phyloP scores from a whole-genome alignment of 2,888 invertebrate species.

The Danaus chrysippus region DNA sequence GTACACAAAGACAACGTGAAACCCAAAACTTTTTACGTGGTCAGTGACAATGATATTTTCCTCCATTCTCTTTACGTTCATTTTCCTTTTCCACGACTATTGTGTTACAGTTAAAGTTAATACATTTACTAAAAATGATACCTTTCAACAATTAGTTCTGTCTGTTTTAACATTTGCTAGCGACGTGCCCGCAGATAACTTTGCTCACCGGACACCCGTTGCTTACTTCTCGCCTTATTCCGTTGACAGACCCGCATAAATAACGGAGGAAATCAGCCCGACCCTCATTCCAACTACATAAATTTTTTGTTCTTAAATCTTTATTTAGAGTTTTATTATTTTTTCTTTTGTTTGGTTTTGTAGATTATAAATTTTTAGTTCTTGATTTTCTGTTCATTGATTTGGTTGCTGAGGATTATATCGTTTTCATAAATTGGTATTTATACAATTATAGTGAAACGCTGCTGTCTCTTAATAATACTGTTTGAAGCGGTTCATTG shows the following conservation, averaged over 20 bases:
- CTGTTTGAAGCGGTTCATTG: slow-evolving; percentile 63
- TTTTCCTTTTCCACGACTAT: slow-evolving; percentile 59
- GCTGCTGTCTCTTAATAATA: slow-evolving; percentile 45
- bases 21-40: slow-evolving; percentile 77
- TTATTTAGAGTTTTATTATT: slow-evolving; percentile 30
- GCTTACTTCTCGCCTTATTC: slow-evolving; percentile 64
- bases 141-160: slow-evolving; percentile 40
- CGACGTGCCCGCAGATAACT: slow-evolving; percentile 69
- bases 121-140: slow-evolving; percentile 7
- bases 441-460: background rate
- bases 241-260: slow-evolving; percentile 72
- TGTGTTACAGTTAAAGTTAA: slow-evolving; percentile 49
- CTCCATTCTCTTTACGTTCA: slow-evolving; percentile 70
- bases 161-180: slow-evolving; percentile 62
- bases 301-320: slow-evolving; percentile 42
- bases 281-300: slow-evolving; percentile 42
- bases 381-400: background rate
- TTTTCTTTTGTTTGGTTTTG: background rate
- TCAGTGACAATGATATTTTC: slow-evolving; percentile 73
- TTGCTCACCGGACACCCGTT: slow-evolving; percentile 51
- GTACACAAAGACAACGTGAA: slow-evolving; percentile 73
- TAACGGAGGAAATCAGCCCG: slow-evolving; percentile 50
- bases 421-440: background rate
- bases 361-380: background rate
- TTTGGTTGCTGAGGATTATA: background rate